Evolutionary conservation across 2,888 invertebrate genomes (phyloP).

Genomic region (Carpatolechia fugitivella): DNA sequence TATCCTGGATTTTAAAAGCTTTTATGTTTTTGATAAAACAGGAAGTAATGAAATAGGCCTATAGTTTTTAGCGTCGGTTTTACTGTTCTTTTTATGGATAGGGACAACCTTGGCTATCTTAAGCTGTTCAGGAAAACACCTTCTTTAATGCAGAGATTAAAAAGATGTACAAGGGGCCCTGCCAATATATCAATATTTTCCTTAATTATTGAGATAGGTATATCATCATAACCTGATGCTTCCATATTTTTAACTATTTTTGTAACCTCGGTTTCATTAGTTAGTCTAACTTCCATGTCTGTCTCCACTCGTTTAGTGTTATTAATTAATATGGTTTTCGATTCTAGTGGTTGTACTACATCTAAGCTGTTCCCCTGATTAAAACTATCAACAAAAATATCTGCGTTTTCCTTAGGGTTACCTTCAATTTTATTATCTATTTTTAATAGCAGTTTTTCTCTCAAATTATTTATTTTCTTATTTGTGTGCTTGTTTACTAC

Average conservation of each 20-base stretch:
- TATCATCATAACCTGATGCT: not conserved
- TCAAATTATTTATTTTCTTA: not conserved
- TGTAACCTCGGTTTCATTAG: not conserved
- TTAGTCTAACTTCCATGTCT: not conserved
- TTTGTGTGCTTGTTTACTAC: not conserved
- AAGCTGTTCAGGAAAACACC: not conserved
- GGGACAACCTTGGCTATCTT: slow-evolving; percentile 8
- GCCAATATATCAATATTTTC: not conserved
- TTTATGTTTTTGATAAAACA: slow-evolving; percentile 1
- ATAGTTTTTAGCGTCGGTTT: slow-evolving; percentile 7
- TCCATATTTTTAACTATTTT: not conserved
- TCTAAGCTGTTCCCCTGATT: not conserved
- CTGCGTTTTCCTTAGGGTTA: not conserved
- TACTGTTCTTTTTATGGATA: not conserved
- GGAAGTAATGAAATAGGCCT: slow-evolving; percentile 1
- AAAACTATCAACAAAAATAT: not conserved
- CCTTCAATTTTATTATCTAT: not conserved
- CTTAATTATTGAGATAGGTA: not conserved
- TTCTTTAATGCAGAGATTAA: not conserved
- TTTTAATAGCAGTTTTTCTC: not conserved
- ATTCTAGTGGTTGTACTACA: not conserved
- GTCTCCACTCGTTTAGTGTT: not conserved
- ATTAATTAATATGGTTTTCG: not conserved
- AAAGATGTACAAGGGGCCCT: not conserved
- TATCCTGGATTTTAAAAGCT: not conserved